Evolutionary conservation across 2,888 invertebrate species (phyloP), one percentile per base, ranked within the genome.

Genomic region (Eupeodes luniger): DNA sequence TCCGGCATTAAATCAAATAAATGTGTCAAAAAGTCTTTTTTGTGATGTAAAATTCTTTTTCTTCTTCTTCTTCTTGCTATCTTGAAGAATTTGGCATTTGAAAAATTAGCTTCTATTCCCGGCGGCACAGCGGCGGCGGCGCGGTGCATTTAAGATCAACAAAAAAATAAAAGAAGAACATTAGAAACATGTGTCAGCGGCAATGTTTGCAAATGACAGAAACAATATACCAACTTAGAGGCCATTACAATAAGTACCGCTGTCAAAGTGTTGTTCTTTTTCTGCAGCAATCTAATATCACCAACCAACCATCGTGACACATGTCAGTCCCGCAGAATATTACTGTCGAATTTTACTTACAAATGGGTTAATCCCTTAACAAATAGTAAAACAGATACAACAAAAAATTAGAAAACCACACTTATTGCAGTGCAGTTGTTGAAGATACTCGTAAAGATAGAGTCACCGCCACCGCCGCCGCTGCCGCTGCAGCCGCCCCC

Each of bases 241-340:
- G 36, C 64, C 57, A 82, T 86, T 82, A 76, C 70, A 75, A 70
- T 86, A 75, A 86, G 82, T 82, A 61, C 69, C 75, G 82, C 78
- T 86, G 86, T 86, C 86, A 86, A 75, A 55, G 72, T 44, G 47
- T 70, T 44, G 47, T 70, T 70, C 64, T 53, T 40, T 36, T 40
- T 5, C 5, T 40, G 40, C 27, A 27, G 69, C 44, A 69, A 79
- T 59, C 44, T 27, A 16, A 66, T 53, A 72, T 16, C 5, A 14
- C 66, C n/a, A 53, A 59, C 53, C 27, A 27, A 9, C 40, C 40
- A 40, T 1, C 9, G 40, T 40, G 87, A 84, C 84, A 80, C 66
- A 67, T 87, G 84, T 81, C 87, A 84, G 83, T 80, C 75, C 83
- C 61, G 74, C 77, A 67, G 87, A 83, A 83, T 66, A 78, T 78